Percentiles rank a stretch among this genome's conserved stretches.
Evolutionary conservation across 1,140 invertebrate species (phyloP).

Genomic region (Conopomorpha cramerella): DNA sequence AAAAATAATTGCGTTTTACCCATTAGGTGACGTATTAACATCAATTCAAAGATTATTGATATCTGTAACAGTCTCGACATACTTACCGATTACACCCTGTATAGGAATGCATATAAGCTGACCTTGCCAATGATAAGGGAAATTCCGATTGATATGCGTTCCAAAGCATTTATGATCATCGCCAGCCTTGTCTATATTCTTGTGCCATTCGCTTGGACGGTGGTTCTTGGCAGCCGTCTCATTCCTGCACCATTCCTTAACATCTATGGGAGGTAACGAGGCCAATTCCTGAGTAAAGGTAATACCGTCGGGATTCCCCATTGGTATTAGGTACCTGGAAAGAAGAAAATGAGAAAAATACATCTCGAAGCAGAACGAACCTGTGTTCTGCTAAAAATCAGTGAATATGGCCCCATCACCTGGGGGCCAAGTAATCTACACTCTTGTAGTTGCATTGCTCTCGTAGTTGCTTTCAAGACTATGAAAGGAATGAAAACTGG

Average conservation of each 20-base stretch:
- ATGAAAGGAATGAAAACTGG: too few relatives aligned
- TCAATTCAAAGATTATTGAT: too few relatives aligned
- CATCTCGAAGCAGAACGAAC: too few relatives aligned
- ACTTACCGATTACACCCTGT: too few relatives aligned
- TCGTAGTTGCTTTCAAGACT: too few relatives aligned
- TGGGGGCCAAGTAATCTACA: too few relatives aligned
- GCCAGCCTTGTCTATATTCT: conserved; percentile 27
- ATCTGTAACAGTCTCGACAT: background rate
- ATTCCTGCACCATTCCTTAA: conserved; percentile 22
- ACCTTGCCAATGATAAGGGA: conserved; percentile 52
- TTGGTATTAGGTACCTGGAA: conserved; percentile 36
- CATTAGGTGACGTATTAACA: too few relatives aligned
- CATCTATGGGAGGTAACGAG: conserved; percentile 12
- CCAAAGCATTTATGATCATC: conserved; percentile 24
- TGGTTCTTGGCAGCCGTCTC: conserved; percentile 14
- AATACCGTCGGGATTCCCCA: conserved; percentile 36
- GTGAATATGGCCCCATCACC: too few relatives aligned
- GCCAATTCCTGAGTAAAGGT: conserved; percentile 26
- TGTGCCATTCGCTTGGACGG: conserved; percentile 29
- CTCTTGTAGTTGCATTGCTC: too few relatives aligned
- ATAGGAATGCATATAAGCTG: too few relatives aligned
- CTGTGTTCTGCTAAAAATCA: too few relatives aligned
- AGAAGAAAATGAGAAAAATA: background rate
- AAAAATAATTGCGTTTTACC: too few relatives aligned
- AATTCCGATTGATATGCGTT: conserved; percentile 43